phyloP scores from a whole-genome alignment of 2,888 invertebrate genomes.

The Busseola fusca region DNA sequence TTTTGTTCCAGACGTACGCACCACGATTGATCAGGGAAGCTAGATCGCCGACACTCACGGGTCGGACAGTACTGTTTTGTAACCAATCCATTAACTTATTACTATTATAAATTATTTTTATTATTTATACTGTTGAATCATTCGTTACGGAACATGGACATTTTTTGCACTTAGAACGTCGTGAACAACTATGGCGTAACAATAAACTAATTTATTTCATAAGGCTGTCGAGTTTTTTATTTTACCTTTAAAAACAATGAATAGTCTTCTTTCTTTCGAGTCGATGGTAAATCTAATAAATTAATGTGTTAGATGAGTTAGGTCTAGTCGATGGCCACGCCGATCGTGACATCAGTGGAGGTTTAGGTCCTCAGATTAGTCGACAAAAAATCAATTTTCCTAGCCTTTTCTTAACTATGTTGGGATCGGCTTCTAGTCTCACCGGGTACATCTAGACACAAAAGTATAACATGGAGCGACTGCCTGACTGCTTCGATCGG shows the following conservation, averaged over 20 bases:
- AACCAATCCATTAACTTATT: constrained; percentile 88
- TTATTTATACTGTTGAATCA: constrained; percentile 87
- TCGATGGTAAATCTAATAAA: not conserved
- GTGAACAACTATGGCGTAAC: constrained; percentile 80
- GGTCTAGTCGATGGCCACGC: not conserved
- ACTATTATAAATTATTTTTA: constrained; percentile 89
- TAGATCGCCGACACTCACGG: constrained; percentile 72
- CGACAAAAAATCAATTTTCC: not conserved
- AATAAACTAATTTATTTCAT: constrained; percentile 89
- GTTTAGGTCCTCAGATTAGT: not conserved
- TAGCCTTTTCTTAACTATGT: not conserved
- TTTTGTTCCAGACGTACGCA: constrained; percentile 74
- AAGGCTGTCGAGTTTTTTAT: constrained; percentile 75
- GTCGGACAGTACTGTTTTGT: constrained; percentile 82
- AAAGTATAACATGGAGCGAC: not conserved
- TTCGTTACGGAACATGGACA: constrained; percentile 83
- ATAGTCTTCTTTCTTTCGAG: not conserved
- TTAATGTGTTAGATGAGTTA: not conserved
- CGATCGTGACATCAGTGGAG: not conserved
- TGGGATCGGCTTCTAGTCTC: not conserved
- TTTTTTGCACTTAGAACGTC: constrained; percentile 75
- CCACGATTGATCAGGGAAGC: constrained; percentile 73
- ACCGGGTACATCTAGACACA: not conserved
- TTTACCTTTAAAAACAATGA: constrained; percentile 41
- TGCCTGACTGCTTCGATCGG: not conserved